phyloP scores from a whole-genome alignment of 2,797 vertebrate species.

The Siniperca undulata region DNA sequence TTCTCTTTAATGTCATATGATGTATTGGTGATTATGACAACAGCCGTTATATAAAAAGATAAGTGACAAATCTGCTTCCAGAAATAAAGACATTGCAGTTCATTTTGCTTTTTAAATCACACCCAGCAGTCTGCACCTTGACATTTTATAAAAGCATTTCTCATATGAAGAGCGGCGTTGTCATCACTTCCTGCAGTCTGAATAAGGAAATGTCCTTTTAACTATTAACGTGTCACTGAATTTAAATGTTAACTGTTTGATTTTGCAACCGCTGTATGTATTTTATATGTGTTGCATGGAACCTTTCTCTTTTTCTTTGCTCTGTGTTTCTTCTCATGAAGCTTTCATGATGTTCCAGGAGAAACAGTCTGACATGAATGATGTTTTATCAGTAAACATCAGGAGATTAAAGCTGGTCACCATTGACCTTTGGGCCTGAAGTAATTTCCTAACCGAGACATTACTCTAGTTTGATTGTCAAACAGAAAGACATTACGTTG shows the following conservation, averaged over 20 bases:
- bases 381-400: conserved; percentile 30
- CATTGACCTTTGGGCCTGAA: conserved; percentile 56
- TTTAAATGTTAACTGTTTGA: neutral
- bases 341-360: conserved; percentile 6
- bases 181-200: conserved; percentile 18
- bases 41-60: neutral
- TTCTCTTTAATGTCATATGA: neutral
- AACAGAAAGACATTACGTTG: conserved; percentile 37
- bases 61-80: conserved; percentile 1
- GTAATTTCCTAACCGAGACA: conserved; percentile 44
- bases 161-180: neutral
- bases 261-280: neutral
- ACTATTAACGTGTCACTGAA: neutral
- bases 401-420: conserved; percentile 52
- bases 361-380: neutral
- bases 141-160: conserved; percentile 38
- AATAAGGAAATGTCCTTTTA: conserved; percentile 3
- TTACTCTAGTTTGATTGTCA: conserved; percentile 54
- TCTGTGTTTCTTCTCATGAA: neutral
- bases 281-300: neutral
- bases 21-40: neutral
- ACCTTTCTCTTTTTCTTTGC: neutral
- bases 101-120: neutral
- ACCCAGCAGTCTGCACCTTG: neutral
- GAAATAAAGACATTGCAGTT: neutral